Base-by-base conservation (phyloP, 2,888 invertebrate species). In the Dicyrtomina minuta region DNA sequence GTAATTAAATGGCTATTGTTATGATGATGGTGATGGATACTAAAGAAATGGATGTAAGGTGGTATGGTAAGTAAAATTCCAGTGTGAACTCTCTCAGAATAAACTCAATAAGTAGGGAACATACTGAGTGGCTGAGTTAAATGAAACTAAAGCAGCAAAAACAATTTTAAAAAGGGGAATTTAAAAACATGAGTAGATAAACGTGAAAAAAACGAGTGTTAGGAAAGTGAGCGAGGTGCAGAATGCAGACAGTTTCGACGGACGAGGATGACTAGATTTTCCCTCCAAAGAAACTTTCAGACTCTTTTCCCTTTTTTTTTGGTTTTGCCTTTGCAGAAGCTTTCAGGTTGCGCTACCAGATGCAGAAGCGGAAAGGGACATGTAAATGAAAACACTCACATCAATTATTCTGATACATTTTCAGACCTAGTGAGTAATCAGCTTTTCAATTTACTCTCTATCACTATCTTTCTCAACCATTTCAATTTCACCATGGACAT, bases 401-500 rank as follows among this genome's bases (percentile, higher is more conserved):
- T 68, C 68, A 62, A 68, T 68, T 68, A 68, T 68, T 62, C 68
- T 55, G 43, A 62, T 68, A 33, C 62, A 62, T 62, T 68, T 62
- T 68, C 43, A 53, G 51, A 60, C 51, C 68, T 68, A 68, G 60
- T 68, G 61, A 51, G 49, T 49, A 20, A 58, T 46, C 49, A 17
- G 39, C 68, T 49, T 61, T 44, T 60, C 60, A 59, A 61, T 51
- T 67, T 67, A 44, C 41, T 68, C 22, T n/a, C 17, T 33, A 46
- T 27, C 17, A 15, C 22, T 44, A 46, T 46, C n/a, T 46, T 61
- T 22, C 61, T 43, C 43, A 41, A 13, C 24, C 2, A 8, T 10
- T 27, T 27, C 27, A 26, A 26, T 22, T 53, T n/a, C n/a, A 24
- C 26, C 8, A 33, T 8, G 33, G 3, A 8, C 33, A 33, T n/a